phyloP scores from a whole-genome alignment of 92 coral and sea anemone species.

The Epizoanthus ramosus region DNA sequence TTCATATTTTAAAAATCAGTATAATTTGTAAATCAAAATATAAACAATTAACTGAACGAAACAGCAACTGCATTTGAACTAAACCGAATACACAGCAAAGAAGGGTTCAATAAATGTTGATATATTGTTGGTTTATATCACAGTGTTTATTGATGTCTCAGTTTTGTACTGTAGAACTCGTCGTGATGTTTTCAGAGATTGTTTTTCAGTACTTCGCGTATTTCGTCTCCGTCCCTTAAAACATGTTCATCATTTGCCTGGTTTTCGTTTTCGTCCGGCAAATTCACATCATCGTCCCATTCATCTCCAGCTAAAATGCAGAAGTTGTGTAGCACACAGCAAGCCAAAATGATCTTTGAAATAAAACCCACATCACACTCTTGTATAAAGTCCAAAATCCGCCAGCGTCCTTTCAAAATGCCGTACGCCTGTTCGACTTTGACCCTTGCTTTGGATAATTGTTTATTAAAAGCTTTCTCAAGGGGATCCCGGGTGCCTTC shows the following conservation, averaged over 20 bases:
- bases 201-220: background rate
- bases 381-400: background rate
- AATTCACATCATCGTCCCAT: conserved; percentile 9
- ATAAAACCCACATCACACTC: background rate
- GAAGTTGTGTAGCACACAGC: conserved; percentile 11
- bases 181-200: too few relatives aligned
- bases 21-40: too few relatives aligned
- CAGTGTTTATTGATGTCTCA: too few relatives aligned
- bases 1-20: too few relatives aligned
- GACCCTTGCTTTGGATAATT: background rate
- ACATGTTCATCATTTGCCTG: background rate
- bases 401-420: conserved; percentile 20
- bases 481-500: conserved; percentile 56
- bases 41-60: too few relatives aligned
- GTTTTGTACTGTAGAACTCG: too few relatives aligned
- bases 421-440: background rate
- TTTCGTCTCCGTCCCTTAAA: conserved; percentile 17
- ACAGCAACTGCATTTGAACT: too few relatives aligned
- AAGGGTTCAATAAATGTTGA: too few relatives aligned
- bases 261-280: too few relatives aligned
- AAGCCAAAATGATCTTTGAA: background rate
- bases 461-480: conserved; percentile 53
- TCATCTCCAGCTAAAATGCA: conserved; percentile 6
- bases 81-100: too few relatives aligned
- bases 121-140: too few relatives aligned